phyloP scores from a whole-genome alignment of 2,888 invertebrate genomes.

The Flexamia atlantica region DNA sequence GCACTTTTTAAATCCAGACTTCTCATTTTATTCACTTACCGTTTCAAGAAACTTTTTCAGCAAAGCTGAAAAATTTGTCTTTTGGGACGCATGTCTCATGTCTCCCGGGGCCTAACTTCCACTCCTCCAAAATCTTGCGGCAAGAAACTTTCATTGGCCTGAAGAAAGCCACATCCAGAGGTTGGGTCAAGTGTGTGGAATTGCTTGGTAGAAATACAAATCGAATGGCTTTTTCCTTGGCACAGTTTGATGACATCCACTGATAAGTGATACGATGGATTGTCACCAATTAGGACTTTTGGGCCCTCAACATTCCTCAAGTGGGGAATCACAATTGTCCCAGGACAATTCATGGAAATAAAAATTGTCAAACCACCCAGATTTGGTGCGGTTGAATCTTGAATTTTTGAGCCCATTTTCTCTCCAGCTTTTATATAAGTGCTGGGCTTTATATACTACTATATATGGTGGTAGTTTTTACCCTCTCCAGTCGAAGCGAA shows the following conservation, averaged over 20 bases:
- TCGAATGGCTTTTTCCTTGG: constrained; percentile 71
- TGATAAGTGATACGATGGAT: constrained; percentile 65
- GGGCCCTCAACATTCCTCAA: constrained; percentile 67
- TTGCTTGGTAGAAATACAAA: constrained; percentile 72
- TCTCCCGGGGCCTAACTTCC: constrained; percentile 63
- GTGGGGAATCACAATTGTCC: constrained; percentile 69
- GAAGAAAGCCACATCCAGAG: constrained; percentile 71
- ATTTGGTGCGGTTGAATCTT: constrained; percentile 70
- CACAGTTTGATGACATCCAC: constrained; percentile 67
- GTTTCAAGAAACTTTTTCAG: constrained; percentile 18
- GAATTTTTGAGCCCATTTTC: constrained; percentile 65
- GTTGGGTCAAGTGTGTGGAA: constrained; percentile 71
- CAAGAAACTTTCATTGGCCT: constrained; percentile 70
- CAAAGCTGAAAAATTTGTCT: constrained; percentile 24
- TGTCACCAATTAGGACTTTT: constrained; percentile 73
- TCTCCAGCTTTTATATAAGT: constrained; percentile 66
- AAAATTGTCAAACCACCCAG: constrained; percentile 72
- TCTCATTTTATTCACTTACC: constrained; percentile 59
- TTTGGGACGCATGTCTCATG: constrained; percentile 60
- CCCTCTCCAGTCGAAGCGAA: constrained; percentile 66
- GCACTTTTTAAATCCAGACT: neutral
- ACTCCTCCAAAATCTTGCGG: constrained; percentile 67
- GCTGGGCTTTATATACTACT: constrained; percentile 66
- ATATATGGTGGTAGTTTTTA: constrained; percentile 65
- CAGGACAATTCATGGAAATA: constrained; percentile 72